These are phyloP conservation scores for Bellardia bayeri DNA, from an alignment of 2,888 invertebrate species.

Conservation along the genomic window DNA sequence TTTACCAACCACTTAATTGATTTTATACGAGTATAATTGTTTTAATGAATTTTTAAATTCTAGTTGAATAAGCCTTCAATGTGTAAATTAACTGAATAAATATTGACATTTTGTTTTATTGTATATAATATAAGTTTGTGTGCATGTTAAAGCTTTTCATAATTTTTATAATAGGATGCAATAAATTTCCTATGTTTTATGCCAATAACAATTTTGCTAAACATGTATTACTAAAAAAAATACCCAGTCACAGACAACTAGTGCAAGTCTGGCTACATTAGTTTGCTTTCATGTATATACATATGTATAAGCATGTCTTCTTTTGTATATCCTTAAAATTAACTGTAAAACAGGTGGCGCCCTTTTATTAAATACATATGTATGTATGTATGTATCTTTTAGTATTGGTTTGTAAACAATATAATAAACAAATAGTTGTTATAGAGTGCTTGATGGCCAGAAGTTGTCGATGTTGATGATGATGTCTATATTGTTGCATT, in stretches of 20 bases:
- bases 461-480: background rate
- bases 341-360: background rate
- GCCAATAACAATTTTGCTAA: no score
- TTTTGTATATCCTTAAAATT: no score
- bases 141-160: background rate
- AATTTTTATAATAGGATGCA: no score
- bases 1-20: constrained; percentile 11
- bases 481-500: background rate
- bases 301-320: no score
- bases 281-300: no score
- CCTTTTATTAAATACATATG: background rate
- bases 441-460: background rate
- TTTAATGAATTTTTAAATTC: constrained; percentile 20
- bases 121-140: background rate
- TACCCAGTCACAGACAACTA: no score
- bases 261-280: no score
- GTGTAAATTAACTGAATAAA: constrained; percentile 53
- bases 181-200: no score
- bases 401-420: constrained; percentile 37
- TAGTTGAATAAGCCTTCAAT: constrained; percentile 18
- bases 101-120: constrained; percentile 26
- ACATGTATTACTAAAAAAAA: no score
- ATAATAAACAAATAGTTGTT: constrained; percentile 17
- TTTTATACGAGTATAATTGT: background rate
- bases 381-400: background rate